phyloP scores from a whole-genome alignment of 2,113 vertebrate species.

The Vireo altiloquus region DNA sequence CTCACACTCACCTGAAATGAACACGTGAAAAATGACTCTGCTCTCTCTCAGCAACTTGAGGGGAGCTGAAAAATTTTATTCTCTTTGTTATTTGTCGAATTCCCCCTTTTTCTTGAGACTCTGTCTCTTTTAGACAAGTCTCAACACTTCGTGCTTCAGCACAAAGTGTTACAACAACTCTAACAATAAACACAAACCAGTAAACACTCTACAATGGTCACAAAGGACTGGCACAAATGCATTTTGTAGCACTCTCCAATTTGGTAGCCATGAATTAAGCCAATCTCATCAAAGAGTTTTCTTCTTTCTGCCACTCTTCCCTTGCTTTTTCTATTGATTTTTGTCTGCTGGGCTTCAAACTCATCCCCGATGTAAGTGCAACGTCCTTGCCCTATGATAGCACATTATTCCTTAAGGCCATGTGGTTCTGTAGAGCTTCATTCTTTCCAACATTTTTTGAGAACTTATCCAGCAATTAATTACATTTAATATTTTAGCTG shows the following conservation, averaged over 20 bases:
- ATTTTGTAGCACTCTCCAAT: background rate
- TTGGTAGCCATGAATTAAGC: background rate
- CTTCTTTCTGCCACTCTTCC: background rate
- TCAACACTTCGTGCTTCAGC: background rate
- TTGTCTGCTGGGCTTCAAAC: background rate
- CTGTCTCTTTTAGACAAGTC: background rate
- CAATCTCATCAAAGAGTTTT: background rate
- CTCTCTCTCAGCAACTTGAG: background rate
- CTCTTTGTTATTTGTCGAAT: background rate
- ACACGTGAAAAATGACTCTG: background rate
- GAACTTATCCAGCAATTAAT: background rate
- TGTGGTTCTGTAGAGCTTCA: background rate
- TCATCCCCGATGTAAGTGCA: background rate
- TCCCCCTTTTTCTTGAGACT: background rate
- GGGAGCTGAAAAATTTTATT: background rate
- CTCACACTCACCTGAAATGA: background rate
- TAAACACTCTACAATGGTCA: accelerated
- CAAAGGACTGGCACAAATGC: background rate
- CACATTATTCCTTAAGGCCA: background rate
- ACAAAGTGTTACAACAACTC: too few relatives aligned
- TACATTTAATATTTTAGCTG: background rate
- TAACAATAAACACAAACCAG: accelerated
- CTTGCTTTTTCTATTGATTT: background rate
- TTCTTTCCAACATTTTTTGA: background rate
- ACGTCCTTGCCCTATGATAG: too few relatives aligned